Percentiles rank a stretch among this genome's conserved stretches.
phyloP scores from a whole-genome alignment of 23 tunicate genomes.

The Botrylloides violaceus region DNA sequence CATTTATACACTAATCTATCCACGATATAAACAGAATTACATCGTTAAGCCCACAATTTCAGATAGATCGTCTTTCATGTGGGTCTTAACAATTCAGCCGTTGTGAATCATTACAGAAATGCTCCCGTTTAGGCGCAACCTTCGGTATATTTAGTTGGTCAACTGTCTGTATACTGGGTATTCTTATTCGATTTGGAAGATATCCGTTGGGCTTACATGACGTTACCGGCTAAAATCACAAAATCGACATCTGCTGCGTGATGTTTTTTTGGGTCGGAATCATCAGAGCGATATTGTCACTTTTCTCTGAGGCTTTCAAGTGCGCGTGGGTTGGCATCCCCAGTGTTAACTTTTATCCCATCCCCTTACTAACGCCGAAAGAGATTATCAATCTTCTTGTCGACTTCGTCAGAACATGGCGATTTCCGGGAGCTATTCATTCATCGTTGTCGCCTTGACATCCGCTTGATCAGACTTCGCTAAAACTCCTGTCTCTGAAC shows the following conservation, averaged over 20 bases:
- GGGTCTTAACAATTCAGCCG: slow-evolving; percentile 8
- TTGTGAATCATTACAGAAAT: background rate
- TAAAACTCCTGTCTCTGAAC: no score
- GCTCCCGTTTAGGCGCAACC: background rate
- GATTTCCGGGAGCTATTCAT: no score
- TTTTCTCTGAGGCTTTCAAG: background rate
- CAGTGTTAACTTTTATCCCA: no score
- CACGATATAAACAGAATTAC: slow-evolving; percentile 16
- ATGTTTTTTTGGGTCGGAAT: background rate
- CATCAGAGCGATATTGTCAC: slow-evolving; percentile 3
- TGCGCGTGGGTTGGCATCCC: background rate
- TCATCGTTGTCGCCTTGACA: no score
- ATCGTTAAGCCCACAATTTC: slow-evolving; percentile 22
- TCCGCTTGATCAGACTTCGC: no score
- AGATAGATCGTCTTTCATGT: slow-evolving; percentile 19
- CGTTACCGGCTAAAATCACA: slow-evolving; percentile 9
- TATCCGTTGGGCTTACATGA: slow-evolving; percentile 26
- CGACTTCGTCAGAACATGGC: no score
- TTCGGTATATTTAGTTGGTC: background rate
- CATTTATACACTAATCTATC: slow-evolving; percentile 13
- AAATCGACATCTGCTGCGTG: slow-evolving; percentile 3
- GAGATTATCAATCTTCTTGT: no score
- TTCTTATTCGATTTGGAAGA: background rate
- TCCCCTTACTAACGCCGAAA: no score
- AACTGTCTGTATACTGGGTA: background rate